phyloP scores from a whole-genome alignment of 2,113 vertebrate species.

The Epinephelus lanceolatus region DNA sequence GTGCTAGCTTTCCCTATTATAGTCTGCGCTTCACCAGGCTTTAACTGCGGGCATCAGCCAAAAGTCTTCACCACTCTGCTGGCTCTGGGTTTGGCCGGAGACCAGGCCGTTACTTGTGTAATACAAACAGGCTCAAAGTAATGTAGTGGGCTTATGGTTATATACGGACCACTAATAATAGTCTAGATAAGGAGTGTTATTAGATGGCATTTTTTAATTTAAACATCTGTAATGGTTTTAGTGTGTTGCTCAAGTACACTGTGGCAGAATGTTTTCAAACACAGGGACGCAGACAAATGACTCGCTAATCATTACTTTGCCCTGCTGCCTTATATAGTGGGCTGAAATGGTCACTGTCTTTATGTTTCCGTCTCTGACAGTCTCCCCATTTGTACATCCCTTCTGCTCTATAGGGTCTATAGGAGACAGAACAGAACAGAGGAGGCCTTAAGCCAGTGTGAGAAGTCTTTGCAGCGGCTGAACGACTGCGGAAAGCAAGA shows the following conservation, averaged over 20 bases:
- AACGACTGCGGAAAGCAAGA: slow-evolving; percentile 47
- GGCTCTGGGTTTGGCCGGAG: slow-evolving; percentile 12
- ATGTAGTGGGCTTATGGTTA: slow-evolving; percentile 8
- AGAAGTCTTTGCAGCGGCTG: slow-evolving; percentile 73
- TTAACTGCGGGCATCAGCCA: slow-evolving; percentile 31
- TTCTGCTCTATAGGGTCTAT: slow-evolving; percentile 66
- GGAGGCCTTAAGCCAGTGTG: slow-evolving; percentile 73
- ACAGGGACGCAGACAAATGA: background rate
- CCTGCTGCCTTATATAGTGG: background rate
- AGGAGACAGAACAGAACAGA: slow-evolving; percentile 62
- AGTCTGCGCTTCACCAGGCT: slow-evolving; percentile 32
- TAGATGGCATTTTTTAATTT: background rate
- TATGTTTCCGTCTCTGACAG: background rate
- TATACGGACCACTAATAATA: background rate
- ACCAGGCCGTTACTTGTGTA: slow-evolving; percentile 28
- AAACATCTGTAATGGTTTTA: background rate
- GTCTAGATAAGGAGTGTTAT: background rate
- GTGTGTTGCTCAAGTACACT: background rate
- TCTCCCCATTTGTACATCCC: slow-evolving; percentile 17
- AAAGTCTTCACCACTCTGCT: slow-evolving; percentile 25
- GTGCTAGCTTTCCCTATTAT: slow-evolving; percentile 50
- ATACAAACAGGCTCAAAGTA: slow-evolving; percentile 11
- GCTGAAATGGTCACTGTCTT: background rate
- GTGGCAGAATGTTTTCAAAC: background rate
- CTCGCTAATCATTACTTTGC: background rate